phyloP scores from a whole-genome alignment of 2,113 vertebrate species.

The Elanus axillaris region DNA sequence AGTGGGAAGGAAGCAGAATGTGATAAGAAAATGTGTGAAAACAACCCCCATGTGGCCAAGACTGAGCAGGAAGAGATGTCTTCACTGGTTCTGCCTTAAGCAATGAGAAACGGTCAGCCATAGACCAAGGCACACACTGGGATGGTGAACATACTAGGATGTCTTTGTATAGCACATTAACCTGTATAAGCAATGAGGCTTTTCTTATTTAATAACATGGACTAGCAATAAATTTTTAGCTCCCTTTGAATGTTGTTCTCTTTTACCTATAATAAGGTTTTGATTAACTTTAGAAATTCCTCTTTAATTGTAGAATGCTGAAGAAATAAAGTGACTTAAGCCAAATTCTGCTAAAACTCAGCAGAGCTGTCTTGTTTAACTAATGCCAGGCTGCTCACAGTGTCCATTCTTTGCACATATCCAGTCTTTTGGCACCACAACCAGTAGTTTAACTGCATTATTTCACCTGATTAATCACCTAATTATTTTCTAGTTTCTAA shows the following conservation, averaged over 20 bases:
- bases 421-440: neutral
- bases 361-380: neutral
- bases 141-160: accelerated
- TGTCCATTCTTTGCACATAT: neutral
- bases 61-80: neutral
- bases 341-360: neutral
- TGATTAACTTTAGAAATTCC: neutral
- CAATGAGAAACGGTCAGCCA: accelerated
- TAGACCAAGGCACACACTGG: neutral
- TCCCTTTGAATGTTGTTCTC: neutral
- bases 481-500: neutral
- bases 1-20: neutral
- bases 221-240: neutral
- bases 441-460: neutral
- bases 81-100: neutral
- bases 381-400: neutral
- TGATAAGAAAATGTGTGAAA: neutral
- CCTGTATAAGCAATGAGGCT: neutral
- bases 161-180: neutral
- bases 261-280: neutral
- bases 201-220: neutral
- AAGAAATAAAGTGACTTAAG: neutral
- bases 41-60: accelerated
- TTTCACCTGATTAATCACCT: neutral
- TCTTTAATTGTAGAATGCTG: neutral